phyloP scores from a whole-genome alignment of 2,888 invertebrate genomes.

The Cremastobaeus sp. region DNA sequence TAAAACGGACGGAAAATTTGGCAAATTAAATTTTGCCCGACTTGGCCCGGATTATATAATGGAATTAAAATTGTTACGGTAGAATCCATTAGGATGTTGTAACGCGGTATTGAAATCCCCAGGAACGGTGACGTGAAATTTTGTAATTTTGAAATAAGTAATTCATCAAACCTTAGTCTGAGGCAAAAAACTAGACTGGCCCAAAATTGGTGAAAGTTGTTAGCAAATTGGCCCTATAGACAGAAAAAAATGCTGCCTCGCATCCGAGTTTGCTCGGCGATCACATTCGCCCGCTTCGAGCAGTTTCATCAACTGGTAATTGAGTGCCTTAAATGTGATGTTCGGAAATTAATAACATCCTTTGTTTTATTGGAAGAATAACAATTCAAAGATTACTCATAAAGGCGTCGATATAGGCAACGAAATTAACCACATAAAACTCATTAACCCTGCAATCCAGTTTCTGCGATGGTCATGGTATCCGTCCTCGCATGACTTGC shows the following conservation, averaged over 20 bases:
- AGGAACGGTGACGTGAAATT: slow-evolving; percentile 22
- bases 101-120: slow-evolving; percentile 43
- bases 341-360: slow-evolving; percentile 5
- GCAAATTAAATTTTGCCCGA: not conserved
- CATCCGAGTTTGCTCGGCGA: not conserved
- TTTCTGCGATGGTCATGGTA: slow-evolving; percentile 58
- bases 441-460: slow-evolving; percentile 58
- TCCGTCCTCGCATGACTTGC: slow-evolving; percentile 58
- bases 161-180: not conserved
- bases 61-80: slow-evolving; percentile 3
- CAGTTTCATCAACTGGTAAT: not conserved
- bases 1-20: slow-evolving; percentile 13
- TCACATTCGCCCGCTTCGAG: not conserved
- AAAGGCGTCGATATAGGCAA: slow-evolving; percentile 30
- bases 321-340: not conserved
- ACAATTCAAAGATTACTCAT: slow-evolving; percentile 39
- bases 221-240: slow-evolving; percentile 2
- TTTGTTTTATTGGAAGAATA: slow-evolving; percentile 18
- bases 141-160: slow-evolving; percentile 11
- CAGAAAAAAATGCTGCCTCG: not conserved
- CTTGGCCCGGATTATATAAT: slow-evolving; percentile 26
- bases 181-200: not conserved
- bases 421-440: slow-evolving; percentile 55
- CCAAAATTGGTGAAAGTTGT: slow-evolving; percentile 24
- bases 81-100: slow-evolving; percentile 38